A percentile compares a stretch with the other conserved stretches of the same genome.
Evolutionary conservation across 2,888 invertebrate genomes (phyloP).

Genomic region (Mechanitis messenoides): DNA sequence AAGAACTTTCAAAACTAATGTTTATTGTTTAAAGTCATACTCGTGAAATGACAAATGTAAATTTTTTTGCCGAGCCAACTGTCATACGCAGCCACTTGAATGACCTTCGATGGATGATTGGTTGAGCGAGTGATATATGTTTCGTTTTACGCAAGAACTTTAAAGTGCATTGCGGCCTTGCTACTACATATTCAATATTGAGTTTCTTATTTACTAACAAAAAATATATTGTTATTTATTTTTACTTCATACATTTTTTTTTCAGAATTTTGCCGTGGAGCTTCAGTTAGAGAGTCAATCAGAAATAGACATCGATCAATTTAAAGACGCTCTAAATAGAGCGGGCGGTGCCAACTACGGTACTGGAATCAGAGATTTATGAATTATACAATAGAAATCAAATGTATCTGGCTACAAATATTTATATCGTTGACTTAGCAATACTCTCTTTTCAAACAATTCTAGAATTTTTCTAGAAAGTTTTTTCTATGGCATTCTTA

Average conservation of each 20-base stretch:
- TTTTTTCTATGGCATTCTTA: neutral
- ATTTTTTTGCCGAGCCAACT: neutral
- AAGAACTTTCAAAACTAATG: too few relatives aligned
- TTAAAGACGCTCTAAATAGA: constrained; percentile 81
- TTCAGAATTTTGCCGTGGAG: constrained; percentile 87
- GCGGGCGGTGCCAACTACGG: constrained; percentile 90
- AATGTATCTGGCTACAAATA: constrained; percentile 21
- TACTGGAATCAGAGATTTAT: constrained; percentile 82
- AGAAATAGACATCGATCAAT: constrained; percentile 83
- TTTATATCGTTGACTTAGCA: constrained; percentile 20
- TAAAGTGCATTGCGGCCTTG: neutral
- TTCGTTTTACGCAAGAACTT: neutral
- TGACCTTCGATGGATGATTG: neutral
- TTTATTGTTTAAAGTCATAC: too few relatives aligned
- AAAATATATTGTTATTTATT: neutral
- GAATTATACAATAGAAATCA: constrained; percentile 41
- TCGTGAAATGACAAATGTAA: neutral
- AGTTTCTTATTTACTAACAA: neutral
- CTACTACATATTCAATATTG: neutral
- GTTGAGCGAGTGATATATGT: neutral
- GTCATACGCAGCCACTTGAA: neutral
- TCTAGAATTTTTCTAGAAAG: neutral
- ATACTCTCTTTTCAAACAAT: constrained; percentile 14
- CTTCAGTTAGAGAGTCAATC: constrained; percentile 81
- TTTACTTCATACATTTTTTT: constrained; percentile 31